Percentiles rank a stretch among this genome's conserved stretches.
Conservation (phyloP, 2,113 vertebrate genomes). For the Mus spicilegus region DNA sequence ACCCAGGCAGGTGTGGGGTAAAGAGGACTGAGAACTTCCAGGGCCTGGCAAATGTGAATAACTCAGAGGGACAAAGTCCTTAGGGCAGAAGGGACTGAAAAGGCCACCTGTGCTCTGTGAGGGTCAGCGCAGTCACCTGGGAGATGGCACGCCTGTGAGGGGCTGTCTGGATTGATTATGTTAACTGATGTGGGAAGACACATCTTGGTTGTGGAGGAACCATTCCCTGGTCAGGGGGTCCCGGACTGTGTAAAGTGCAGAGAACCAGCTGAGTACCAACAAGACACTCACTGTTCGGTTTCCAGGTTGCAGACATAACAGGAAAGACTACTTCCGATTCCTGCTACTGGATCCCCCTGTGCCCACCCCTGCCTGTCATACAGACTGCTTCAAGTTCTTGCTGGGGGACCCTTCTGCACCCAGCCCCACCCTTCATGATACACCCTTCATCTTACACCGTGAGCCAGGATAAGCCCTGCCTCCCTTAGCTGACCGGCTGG, state of each 20-base stretch:
- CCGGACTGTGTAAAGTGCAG: not conserved
- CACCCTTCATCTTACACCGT: no score
- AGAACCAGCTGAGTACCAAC: not conserved
- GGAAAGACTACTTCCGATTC: no score
- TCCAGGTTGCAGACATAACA: not conserved
- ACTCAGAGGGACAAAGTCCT: not conserved
- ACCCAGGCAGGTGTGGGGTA: accelerated
- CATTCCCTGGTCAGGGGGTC: not conserved
- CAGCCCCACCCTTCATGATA: not conserved
- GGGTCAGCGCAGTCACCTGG: not conserved
- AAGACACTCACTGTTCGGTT: not conserved
- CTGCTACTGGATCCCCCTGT: not conserved
- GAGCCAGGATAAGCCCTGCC: not conserved
- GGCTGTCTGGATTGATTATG: no score
- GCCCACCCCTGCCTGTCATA: not conserved
- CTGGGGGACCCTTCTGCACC: not conserved
- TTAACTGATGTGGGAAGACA: not conserved
- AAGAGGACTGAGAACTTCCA: accelerated
- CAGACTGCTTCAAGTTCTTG: not conserved
- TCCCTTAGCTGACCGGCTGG: not conserved
- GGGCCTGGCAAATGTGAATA: not conserved
- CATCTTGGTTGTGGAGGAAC: not conserved
- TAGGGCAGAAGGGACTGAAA: not conserved
- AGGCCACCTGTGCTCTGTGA: not conserved
- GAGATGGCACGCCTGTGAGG: not conserved